A percentile compares a stretch with the other conserved stretches of the same genome.
These are phyloP conservation scores for Eristalinus aeneus DNA, from an alignment of 2,888 invertebrate species.

Conservation along the genomic window DNA sequence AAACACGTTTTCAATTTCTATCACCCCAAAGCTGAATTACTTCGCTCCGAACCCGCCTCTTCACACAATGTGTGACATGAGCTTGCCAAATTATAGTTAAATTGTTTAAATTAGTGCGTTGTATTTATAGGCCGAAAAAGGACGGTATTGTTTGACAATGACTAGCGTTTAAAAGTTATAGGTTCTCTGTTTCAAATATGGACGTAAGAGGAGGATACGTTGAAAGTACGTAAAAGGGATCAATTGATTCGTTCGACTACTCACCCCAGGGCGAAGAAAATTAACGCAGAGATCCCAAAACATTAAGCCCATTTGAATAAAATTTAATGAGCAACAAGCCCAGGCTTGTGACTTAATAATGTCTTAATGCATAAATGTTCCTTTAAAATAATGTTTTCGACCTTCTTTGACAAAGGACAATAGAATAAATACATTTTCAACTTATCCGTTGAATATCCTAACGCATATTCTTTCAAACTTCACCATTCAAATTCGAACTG, in stretches of 20 bases:
- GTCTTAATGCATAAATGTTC: not conserved
- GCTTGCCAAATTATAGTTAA: not conserved
- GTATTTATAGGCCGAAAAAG: not conserved
- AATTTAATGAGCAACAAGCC: not conserved
- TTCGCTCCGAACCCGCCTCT: not conserved
- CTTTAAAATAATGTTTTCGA: too few species aligned
- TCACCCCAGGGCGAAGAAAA: not conserved
- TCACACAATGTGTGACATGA: not conserved
- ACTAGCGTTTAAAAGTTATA: not conserved
- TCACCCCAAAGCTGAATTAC: not conserved
- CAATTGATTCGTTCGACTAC: not conserved
- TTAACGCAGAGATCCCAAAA: not conserved
- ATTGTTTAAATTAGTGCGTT: not conserved
- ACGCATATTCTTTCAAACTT: too few species aligned
- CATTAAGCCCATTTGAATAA: not conserved
- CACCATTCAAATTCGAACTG: too few species aligned
- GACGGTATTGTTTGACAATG: not conserved
- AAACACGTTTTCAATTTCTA: constrained; percentile 22
- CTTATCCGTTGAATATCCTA: too few species aligned
- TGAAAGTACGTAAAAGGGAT: not conserved
- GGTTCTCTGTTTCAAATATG: not conserved
- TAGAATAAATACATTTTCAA: too few species aligned
- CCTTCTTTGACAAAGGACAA: too few species aligned
- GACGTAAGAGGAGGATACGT: not conserved
- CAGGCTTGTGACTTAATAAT: not conserved